Conservation (phyloP, 2,797 vertebrate species). For the Podarcis siculus region DNA sequence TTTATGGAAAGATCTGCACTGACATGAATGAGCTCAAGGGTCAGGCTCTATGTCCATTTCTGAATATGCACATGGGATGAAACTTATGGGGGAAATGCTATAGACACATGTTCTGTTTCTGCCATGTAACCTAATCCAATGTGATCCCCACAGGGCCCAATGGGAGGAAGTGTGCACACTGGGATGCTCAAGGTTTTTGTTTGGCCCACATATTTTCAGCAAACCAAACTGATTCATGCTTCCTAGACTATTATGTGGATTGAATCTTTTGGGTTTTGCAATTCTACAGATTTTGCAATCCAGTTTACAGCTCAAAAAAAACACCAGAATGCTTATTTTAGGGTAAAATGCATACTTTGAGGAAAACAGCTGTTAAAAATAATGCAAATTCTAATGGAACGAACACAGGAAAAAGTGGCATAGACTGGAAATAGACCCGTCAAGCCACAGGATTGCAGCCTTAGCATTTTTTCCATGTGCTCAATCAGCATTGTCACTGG, state of each 20-base stretch:
- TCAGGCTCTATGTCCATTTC: not conserved
- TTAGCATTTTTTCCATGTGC: not conserved
- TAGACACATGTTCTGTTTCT: slow-evolving; percentile 1
- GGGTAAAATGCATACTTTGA: too few species aligned
- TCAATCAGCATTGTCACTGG: not conserved
- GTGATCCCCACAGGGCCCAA: not conserved
- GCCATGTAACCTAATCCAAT: not conserved
- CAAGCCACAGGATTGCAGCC: not conserved
- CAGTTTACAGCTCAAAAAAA: too few species aligned
- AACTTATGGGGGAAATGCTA: not conserved
- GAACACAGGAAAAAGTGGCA: not conserved
- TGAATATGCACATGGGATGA: not conserved
- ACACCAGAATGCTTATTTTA: too few species aligned
- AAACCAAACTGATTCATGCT: not conserved
- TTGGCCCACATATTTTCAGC: not conserved
- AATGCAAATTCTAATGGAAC: too few species aligned
- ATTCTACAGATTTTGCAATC: not conserved
- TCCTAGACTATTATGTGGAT: too few species aligned
- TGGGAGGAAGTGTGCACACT: not conserved
- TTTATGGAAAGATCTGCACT: not conserved
- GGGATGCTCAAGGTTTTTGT: not conserved
- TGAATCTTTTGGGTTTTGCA: not conserved
- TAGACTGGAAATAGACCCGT: not conserved
- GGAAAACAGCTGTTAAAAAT: too few species aligned
- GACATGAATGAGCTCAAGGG: not conserved